These are phyloP conservation scores for Alentia gelatinosa DNA, from an alignment of 2,888 invertebrate species.

Conservation along the genomic window DNA sequence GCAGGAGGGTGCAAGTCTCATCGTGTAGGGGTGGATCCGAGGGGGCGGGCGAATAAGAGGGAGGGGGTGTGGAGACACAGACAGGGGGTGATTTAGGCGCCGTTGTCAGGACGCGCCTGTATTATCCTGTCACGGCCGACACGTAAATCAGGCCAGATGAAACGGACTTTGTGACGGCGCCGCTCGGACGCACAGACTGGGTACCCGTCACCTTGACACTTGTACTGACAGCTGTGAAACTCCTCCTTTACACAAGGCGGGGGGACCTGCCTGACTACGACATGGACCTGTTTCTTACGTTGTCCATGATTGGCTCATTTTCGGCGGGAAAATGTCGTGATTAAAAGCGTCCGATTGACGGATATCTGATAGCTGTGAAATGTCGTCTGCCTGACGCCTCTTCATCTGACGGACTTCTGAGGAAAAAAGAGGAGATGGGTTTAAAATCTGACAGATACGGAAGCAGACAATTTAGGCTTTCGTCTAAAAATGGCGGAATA, in stretches of 20 bases:
- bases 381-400: not conserved
- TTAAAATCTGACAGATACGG: not conserved
- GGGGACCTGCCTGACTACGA: not conserved
- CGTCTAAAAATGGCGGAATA: not conserved
- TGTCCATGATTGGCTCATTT: not conserved
- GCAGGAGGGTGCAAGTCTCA: no score
- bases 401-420: not conserved
- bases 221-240: not conserved
- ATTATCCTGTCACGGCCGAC: slow-evolving; percentile 35
- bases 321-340: not conserved
- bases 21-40: not conserved
- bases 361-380: not conserved
- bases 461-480: not conserved
- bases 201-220: not conserved
- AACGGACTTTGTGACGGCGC: not conserved
- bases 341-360: not conserved
- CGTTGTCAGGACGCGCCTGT: slow-evolving; percentile 32
- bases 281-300: not conserved
- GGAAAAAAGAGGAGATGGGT: not conserved
- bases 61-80: not conserved
- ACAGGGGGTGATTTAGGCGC: slow-evolving; percentile 31
- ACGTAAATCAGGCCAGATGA: slow-evolving; percentile 30
- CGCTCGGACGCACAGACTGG: not conserved
- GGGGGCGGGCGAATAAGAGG: not conserved
- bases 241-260: not conserved